A percentile compares a stretch with the other conserved stretches of the same genome.
Evolutionary conservation across 2,113 vertebrate species (phyloP).

Genomic region (Nasalis larvatus): DNA sequence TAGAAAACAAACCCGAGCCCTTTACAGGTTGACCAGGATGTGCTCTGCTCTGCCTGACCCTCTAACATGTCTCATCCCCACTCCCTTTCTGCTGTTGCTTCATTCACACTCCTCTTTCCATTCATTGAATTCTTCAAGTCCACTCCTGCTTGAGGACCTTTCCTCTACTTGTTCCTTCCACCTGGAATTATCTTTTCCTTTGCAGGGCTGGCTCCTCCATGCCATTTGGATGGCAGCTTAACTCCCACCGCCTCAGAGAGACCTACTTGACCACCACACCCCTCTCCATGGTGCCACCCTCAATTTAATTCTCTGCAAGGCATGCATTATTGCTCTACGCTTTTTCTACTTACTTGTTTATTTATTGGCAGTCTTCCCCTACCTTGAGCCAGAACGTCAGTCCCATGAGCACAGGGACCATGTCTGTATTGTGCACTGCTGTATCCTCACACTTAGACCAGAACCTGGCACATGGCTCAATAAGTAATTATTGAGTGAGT

Average conservation of each 20-base stretch:
- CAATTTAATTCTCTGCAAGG: not conserved
- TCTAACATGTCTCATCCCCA: not conserved
- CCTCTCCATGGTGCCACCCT: not conserved
- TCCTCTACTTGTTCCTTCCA: not conserved
- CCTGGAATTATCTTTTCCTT: not conserved
- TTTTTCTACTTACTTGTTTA: not conserved
- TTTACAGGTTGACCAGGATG: not conserved
- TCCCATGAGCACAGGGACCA: not conserved
- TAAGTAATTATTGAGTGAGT: not conserved
- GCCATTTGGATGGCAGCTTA: not conserved
- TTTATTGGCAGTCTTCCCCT: not conserved
- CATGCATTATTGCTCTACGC: not conserved
- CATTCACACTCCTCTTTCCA: not conserved
- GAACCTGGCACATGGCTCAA: not conserved
- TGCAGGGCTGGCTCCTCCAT: not conserved
- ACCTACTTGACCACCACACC: not conserved
- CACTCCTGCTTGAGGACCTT: not conserved
- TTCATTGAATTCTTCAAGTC: not conserved
- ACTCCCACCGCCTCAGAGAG: not conserved
- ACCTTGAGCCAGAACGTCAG: too few species aligned
- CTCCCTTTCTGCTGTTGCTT: rapidly evolving
- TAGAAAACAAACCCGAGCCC: not conserved
- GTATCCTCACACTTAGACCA: not conserved
- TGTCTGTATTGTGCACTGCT: too few species aligned
- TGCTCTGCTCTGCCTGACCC: not conserved